phyloP scores from a whole-genome alignment of 2,888 invertebrate genomes.

The Rhagonycha lutea region DNA sequence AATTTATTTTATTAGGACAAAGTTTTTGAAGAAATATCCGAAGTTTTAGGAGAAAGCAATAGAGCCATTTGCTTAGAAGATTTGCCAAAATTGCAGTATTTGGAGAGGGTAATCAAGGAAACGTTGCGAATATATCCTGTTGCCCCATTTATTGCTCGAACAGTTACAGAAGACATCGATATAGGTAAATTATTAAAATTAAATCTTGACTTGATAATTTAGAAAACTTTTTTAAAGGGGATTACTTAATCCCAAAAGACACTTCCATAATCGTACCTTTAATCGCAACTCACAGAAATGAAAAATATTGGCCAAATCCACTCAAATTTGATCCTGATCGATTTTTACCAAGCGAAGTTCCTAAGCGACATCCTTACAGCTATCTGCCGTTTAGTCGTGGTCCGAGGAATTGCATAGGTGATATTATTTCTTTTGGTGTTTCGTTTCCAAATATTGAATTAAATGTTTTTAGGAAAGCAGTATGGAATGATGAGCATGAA shows the following conservation, averaged over 20 bases:
- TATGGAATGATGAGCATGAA: slow-evolving; percentile 55
- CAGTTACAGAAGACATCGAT: slow-evolving; percentile 37
- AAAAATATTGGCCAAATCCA: slow-evolving; percentile 61
- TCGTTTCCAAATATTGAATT: too few relatives aligned
- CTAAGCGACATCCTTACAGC: slow-evolving; percentile 54
- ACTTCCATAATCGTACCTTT: slow-evolving; percentile 54
- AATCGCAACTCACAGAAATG: slow-evolving; percentile 57
- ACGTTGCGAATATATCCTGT: slow-evolving; percentile 44
- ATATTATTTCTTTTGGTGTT: too few relatives aligned
- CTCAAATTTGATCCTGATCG: slow-evolving; percentile 63
- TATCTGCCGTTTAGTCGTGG: slow-evolving; percentile 58
- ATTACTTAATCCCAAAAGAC: neutral
- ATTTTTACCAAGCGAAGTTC: slow-evolving; percentile 59
- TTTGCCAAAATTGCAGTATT: slow-evolving; percentile 44
- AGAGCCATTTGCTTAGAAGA: slow-evolving; percentile 41
- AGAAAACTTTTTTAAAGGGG: neutral
- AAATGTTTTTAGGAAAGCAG: slow-evolving; percentile 42
- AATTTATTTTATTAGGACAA: slow-evolving; percentile 39
- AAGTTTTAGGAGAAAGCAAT: slow-evolving; percentile 39
- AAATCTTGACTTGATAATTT: neutral
- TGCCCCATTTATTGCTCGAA: slow-evolving; percentile 42
- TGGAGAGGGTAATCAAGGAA: slow-evolving; percentile 46
- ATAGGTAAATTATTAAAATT: slow-evolving; percentile 41
- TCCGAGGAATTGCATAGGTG: slow-evolving; percentile 59
- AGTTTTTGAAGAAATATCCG: slow-evolving; percentile 45